phyloP scores from a whole-genome alignment of 2,888 invertebrate species.

The Ochropleura plecta region DNA sequence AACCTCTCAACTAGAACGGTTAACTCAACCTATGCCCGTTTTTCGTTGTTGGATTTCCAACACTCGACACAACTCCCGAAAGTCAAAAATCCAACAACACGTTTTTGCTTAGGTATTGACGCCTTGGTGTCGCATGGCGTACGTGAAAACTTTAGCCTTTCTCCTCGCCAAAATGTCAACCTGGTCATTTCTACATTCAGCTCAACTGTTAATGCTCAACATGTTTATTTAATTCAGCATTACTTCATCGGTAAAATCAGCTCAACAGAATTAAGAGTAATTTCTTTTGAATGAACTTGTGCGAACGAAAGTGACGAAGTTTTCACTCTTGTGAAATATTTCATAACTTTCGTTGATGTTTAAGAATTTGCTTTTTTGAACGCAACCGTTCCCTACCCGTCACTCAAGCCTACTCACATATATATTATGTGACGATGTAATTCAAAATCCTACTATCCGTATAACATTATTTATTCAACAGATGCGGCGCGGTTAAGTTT shows the following conservation, averaged over 20 bases:
- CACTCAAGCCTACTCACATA: no score
- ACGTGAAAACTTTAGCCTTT: not conserved
- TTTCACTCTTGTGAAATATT: not conserved
- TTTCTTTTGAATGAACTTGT: not conserved
- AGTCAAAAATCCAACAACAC: not conserved
- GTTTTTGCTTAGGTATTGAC: not conserved
- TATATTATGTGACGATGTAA: no score
- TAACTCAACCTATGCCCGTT: not conserved
- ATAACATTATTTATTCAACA: no score
- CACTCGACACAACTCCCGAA: not conserved
- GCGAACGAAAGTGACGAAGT: not conserved
- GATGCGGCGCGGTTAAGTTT: no score
- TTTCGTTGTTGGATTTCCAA: not conserved
- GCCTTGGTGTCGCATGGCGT: not conserved
- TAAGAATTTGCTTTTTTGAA: no score
- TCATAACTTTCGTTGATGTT: not conserved
- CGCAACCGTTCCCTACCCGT: no score
- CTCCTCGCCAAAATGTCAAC: conserved; percentile 7
- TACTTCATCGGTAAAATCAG: not conserved
- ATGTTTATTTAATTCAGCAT: not conserved
- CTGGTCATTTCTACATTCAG: not conserved
- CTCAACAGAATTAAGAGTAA: conserved; percentile 1
- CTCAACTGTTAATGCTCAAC: not conserved
- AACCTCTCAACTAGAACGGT: not conserved
- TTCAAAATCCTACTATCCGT: no score